Evolutionary conservation across 2,797 vertebrate species (phyloP), one percentile per base, ranked within the genome.

Genomic region (Mormyrops attenuatus): DNA sequence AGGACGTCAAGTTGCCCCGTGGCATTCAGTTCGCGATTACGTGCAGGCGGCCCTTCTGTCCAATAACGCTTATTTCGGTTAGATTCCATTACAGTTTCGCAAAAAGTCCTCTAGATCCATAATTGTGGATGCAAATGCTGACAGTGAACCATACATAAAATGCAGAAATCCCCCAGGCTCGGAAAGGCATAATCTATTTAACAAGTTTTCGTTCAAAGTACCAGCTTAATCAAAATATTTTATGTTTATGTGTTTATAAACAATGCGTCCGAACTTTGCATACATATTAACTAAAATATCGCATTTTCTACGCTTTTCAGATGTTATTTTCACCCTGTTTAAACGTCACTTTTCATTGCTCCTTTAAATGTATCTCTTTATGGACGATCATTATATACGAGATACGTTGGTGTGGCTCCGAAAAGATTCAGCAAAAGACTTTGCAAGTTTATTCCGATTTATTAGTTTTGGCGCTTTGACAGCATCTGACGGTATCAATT

Each of bases 21-120:
- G 73, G 73, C 41, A 44, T 44, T 41, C 34, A 80, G 73, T 44
- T 80, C 20, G 38, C 73, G 17, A 44, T 44, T 80, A 7, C 17
- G 73, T 80, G 73, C 73, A 73, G 66, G 30, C 66, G 66, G 66
- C 66, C 30, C 66, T 34, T 73, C 73, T 80, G 73, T 80, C 73
- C 41, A 44, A 80, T 80, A 80, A 44, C 20, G 38, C 17, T 44
- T 80, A 44, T 80, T 41, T 80, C 9, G 34, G 20, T n/a, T 20
- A 44, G 73, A 44, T 41, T 80, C 17, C 73, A 80, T 73, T 73
- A 80, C 41, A 44, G 38, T 80, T 80, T 41, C 38, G 73, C 17
- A 80, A 41, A 80, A 80, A 80, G 38, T 80, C 34, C 6, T 20
- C 73, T 44, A 80, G n/a, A 80, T n/a, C 73, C 41, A 80, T 80